phyloP scores from a whole-genome alignment of 2,888 invertebrate genomes.

The Phymatocera aterrima region DNA sequence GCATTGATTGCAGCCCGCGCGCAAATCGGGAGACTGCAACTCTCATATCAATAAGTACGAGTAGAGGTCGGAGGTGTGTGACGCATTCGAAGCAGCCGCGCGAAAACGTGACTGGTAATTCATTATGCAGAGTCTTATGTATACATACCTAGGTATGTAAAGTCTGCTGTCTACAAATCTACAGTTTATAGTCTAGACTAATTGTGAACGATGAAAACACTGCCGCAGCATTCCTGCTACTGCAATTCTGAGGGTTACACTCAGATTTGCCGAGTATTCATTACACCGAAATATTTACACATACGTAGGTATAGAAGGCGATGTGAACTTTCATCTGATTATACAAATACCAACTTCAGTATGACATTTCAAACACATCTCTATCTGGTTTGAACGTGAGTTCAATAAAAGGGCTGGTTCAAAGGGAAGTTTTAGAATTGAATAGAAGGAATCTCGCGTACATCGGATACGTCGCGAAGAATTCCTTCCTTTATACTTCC shows the following conservation, averaged over 20 bases:
- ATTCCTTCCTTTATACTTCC: background rate
- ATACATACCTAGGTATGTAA: background rate
- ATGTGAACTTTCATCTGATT: background rate
- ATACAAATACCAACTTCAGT: background rate
- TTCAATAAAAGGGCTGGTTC: background rate
- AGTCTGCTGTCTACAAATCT: background rate
- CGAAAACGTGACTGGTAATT: slow-evolving; percentile 14
- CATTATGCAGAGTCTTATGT: slow-evolving; percentile 3
- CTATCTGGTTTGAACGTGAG: background rate
- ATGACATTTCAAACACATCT: background rate
- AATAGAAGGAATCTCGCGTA: background rate
- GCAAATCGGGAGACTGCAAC: background rate
- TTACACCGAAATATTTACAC: background rate
- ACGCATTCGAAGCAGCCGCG: slow-evolving; percentile 22
- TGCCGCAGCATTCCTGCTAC: background rate
- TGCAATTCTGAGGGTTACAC: no score
- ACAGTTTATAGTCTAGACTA: background rate
- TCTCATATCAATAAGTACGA: slow-evolving; percentile 31
- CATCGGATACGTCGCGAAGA: background rate
- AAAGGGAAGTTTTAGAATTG: background rate
- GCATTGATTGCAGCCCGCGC: slow-evolving; percentile 27
- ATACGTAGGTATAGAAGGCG: no score
- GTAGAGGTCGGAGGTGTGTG: slow-evolving; percentile 23
- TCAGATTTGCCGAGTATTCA: background rate
- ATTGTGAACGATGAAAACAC: background rate